phyloP scores from a whole-genome alignment of 2,113 vertebrate genomes.

The Hiodon tergisus region DNA sequence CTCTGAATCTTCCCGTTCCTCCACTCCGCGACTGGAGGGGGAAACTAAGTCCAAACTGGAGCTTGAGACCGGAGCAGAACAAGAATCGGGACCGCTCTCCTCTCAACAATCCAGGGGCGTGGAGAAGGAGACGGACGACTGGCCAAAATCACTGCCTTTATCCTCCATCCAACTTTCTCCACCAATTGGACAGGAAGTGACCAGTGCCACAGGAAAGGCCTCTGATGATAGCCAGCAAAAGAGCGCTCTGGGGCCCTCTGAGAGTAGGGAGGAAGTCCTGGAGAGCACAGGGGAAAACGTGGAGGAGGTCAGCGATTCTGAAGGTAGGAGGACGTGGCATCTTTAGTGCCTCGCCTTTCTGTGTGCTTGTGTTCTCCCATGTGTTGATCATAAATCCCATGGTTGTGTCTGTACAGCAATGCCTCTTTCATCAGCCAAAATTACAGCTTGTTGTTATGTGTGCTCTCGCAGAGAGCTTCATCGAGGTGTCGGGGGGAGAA shows the following conservation, averaged over 20 bases:
- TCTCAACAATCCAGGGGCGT: not conserved
- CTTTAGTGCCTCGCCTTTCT: not conserved
- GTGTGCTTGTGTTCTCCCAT: not conserved
- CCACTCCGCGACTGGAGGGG: not conserved
- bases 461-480: constrained; percentile 53
- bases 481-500: constrained; percentile 60
- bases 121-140: not conserved
- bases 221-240: not conserved
- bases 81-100: not conserved
- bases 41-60: not conserved
- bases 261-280: not conserved
- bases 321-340: constrained; percentile 59
- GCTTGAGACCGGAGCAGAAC: not conserved
- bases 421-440: not conserved
- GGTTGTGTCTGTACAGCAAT: not conserved
- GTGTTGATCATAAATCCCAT: not conserved
- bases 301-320: constrained; percentile 50
- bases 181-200: constrained; percentile 4
- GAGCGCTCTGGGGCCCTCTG: not conserved
- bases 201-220: not conserved
- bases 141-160: not conserved
- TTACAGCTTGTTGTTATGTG: not conserved
- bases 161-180: not conserved
- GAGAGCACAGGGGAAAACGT: not conserved
- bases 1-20: not conserved